These are phyloP conservation scores for Caenorhabditis briggsae DNA, from an alignment of 1,140 invertebrate species.

Conservation along the genomic window DNA sequence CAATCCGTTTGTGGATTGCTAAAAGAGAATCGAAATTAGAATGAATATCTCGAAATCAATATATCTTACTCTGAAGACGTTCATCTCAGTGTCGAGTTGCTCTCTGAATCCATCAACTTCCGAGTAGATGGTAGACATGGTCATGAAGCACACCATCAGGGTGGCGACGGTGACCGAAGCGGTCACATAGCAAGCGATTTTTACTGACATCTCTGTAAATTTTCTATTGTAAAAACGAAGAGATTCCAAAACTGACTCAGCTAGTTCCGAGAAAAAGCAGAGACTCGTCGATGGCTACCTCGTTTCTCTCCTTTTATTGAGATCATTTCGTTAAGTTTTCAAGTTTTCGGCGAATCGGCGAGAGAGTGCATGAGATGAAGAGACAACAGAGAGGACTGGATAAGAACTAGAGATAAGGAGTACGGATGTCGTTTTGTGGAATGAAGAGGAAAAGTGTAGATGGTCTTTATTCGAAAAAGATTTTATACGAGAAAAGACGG, in stretches of 20 bases:
- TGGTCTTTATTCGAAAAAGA: constrained; percentile 9
- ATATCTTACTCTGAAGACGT: constrained; percentile 62
- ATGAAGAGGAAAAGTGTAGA: constrained; percentile 1
- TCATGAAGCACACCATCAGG: constrained; percentile 62
- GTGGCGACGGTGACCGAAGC: constrained; percentile 62
- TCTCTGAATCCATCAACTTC: constrained; percentile 65
- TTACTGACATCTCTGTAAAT: constrained; percentile 67
- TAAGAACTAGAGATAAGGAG: constrained; percentile 47
- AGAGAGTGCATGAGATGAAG: not conserved
- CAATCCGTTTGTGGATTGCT: constrained; percentile 65
- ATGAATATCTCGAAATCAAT: no score
- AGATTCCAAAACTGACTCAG: not conserved
- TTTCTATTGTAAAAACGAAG: not conserved
- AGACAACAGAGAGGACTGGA: constrained; percentile 6
- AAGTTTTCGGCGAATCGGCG: constrained; percentile 5
- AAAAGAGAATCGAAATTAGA: not conserved
- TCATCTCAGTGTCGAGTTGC: constrained; percentile 66
- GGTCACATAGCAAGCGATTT: constrained; percentile 64
- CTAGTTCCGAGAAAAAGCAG: constrained; percentile 46
- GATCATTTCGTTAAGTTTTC: constrained; percentile 48
- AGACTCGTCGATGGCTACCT: constrained; percentile 28
- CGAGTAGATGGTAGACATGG: constrained; percentile 63
- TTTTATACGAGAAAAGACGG: not conserved
- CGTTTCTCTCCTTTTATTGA: constrained; percentile 40
- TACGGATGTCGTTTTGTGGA: constrained; percentile 45